A percentile compares a stretch with the other conserved stretches of the same genome.
phyloP scores from a whole-genome alignment of 2,113 vertebrate species.

The Nipponia nippon region DNA sequence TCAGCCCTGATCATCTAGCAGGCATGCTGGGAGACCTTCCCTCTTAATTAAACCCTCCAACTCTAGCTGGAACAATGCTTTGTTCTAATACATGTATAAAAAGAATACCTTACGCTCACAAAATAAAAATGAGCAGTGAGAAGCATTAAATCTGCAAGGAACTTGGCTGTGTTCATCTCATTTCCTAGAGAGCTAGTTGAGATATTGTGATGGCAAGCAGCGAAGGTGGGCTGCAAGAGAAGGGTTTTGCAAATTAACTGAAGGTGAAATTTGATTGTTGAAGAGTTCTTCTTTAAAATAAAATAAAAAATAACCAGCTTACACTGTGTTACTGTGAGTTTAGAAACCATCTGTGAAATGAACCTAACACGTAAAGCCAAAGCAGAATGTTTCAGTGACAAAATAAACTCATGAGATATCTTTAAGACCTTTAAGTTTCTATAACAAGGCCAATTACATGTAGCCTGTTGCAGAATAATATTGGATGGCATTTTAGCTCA shows the following conservation, averaged over 20 bases:
- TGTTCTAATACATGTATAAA: neutral
- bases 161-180: neutral
- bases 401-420: neutral
- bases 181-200: neutral
- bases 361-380: neutral
- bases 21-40: neutral
- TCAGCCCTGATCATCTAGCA: neutral
- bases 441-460: neutral
- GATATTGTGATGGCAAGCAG: neutral
- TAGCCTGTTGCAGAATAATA: neutral
- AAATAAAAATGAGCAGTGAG: neutral
- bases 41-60: conserved; percentile 1
- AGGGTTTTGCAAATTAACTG: neutral
- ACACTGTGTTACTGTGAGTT: neutral
- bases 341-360: neutral
- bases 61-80: neutral
- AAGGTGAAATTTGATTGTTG: neutral
- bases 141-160: neutral
- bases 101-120: neutral
- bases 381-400: neutral
- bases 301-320: neutral
- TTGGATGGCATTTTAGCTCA: conserved; percentile 31
- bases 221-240: neutral
- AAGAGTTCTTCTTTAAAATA: neutral
- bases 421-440: conserved; percentile 18